These are phyloP conservation scores for Nymphalis io DNA, from an alignment of 1,140 invertebrate genomes.

Conservation along the genomic window DNA sequence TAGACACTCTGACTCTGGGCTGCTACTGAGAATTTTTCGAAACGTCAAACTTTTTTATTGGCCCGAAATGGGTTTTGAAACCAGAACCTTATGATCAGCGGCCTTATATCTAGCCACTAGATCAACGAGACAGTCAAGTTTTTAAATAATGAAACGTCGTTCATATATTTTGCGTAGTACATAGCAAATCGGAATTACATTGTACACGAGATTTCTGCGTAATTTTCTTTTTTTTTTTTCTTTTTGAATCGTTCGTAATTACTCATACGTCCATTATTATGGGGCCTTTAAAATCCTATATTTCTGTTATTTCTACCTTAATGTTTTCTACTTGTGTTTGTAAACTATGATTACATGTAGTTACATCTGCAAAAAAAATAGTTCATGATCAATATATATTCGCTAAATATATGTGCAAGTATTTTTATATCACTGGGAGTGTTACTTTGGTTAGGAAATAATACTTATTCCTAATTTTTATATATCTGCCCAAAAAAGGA, in stretches of 20 bases:
- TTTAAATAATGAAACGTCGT: neutral
- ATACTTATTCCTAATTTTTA: too few relatives aligned
- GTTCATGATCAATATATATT: neutral
- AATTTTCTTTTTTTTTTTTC: neutral
- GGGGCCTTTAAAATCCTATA: slow-evolving; percentile 10
- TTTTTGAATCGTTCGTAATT: neutral
- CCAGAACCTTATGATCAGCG: too few relatives aligned
- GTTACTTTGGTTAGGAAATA: too few relatives aligned
- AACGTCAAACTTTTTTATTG: too few relatives aligned
- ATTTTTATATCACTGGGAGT: too few relatives aligned
- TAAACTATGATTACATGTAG: slow-evolving; percentile 14
- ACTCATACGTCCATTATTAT: neutral
- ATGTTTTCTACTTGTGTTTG: slow-evolving; percentile 15
- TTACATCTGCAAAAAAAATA: slow-evolving; percentile 5
- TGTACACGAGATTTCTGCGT: neutral
- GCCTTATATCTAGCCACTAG: too few relatives aligned
- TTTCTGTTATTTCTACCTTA: slow-evolving; percentile 8
- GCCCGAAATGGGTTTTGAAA: too few relatives aligned
- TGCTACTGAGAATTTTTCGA: too few relatives aligned
- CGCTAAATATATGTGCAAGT: neutral
- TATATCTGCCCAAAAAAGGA: too few relatives aligned
- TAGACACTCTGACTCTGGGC: too few relatives aligned
- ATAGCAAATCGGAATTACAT: slow-evolving; percentile 4
- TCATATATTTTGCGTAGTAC: neutral
- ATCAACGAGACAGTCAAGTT: too few relatives aligned